Evolutionary conservation across 2,113 vertebrate genomes (phyloP).

Genomic region (Paramisgurnus dabryanus): DNA sequence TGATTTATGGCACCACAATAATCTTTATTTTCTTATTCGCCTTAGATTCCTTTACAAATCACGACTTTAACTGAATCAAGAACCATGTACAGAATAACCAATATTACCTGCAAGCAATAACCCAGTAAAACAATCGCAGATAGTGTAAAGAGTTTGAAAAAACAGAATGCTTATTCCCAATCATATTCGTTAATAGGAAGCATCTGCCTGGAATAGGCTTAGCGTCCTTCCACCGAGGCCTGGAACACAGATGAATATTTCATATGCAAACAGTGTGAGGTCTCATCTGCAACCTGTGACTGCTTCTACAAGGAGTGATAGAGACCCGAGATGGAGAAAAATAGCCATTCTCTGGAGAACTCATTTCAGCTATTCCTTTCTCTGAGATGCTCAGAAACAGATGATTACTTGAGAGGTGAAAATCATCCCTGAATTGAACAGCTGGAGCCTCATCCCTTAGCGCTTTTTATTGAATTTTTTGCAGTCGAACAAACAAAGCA

Average conservation of each 20-base stretch:
- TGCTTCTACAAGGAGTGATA: not conserved
- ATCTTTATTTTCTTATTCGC: not conserved
- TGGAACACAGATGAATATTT: constrained; percentile 48
- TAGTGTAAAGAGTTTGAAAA: not conserved
- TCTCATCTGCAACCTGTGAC: constrained; percentile 35
- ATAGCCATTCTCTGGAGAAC: constrained; percentile 26
- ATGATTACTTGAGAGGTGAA: constrained; percentile 36
- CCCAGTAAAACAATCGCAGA: not conserved
- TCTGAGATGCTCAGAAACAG: constrained; percentile 27
- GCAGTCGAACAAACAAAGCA: not conserved
- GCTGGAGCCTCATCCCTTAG: not conserved
- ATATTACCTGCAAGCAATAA: constrained; percentile 6
- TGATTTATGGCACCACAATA: constrained; percentile 2
- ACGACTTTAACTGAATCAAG: constrained; percentile 7
- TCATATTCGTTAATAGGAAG: constrained; percentile 18
- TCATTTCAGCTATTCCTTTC: constrained; percentile 23
- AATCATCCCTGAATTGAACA: constrained; percentile 22
- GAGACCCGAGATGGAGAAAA: constrained; percentile 13
- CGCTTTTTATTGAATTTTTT: not conserved
- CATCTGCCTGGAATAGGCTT: constrained; percentile 33
- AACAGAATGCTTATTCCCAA: not conserved
- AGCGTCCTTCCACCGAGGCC: constrained; percentile 20
- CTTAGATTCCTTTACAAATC: not conserved
- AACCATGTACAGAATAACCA: not conserved
- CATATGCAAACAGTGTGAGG: constrained; percentile 37